Percentiles rank a stretch among this genome's conserved stretches.
These are phyloP conservation scores for Tenebrosternarchus preto DNA, from an alignment of 2,113 vertebrate species.

Conservation along the genomic window DNA sequence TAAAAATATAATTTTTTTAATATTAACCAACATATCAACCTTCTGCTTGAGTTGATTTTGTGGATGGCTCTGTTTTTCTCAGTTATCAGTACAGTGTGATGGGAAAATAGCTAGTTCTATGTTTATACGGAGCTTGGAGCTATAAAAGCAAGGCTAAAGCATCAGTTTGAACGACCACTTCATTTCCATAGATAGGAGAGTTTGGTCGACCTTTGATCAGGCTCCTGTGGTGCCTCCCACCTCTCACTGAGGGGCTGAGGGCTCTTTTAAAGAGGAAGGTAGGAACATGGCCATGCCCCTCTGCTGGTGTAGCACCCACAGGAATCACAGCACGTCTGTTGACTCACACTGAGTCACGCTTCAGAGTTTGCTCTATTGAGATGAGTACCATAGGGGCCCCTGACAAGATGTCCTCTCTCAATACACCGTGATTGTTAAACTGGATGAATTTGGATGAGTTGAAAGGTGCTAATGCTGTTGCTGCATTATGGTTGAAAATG, in stretches of 20 bases:
- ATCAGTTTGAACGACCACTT: neutral
- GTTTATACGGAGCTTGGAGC: neutral
- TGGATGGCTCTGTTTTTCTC: neutral
- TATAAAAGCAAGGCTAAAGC: neutral
- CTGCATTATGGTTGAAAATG: neutral
- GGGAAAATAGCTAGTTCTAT: neutral
- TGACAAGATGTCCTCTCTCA: constrained; percentile 2
- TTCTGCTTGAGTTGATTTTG: neutral
- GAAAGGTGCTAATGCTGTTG: neutral
- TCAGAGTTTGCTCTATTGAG: constrained; percentile 20
- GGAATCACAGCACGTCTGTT: constrained; percentile 18
- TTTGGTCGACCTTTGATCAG: constrained; percentile 7
- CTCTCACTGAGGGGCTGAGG: constrained; percentile 1
- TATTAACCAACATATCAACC: neutral
- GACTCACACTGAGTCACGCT: constrained; percentile 25
- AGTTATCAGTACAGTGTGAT: neutral
- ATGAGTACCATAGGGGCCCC: neutral
- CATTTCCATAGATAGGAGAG: neutral
- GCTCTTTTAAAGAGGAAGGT: constrained; percentile 4
- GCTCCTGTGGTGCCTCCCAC: neutral
- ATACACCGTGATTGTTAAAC: neutral
- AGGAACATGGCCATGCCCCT: neutral
- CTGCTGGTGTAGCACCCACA: constrained; percentile 12
- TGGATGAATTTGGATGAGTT: neutral
- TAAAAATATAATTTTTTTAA: no score